These are phyloP conservation scores for Suricata suricatta DNA, from an alignment of 2,113 vertebrate genomes.

Conservation along the genomic window DNA sequence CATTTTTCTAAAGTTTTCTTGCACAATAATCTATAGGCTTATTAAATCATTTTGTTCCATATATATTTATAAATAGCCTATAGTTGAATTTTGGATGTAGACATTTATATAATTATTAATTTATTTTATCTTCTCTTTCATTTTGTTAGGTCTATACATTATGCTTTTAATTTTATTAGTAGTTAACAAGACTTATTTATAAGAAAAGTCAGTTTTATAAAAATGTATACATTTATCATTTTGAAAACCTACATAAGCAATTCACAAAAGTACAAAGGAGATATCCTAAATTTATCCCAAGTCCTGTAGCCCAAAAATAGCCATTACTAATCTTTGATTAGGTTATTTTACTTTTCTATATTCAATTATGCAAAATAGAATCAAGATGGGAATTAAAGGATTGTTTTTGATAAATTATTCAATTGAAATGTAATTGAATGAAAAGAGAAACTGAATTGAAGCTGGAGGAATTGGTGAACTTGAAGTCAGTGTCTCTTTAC, in stretches of 20 bases:
- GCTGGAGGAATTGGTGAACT: background rate
- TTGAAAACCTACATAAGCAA: background rate
- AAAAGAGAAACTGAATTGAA: constrained; percentile 9
- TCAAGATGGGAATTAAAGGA: background rate
- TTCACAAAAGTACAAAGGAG: background rate
- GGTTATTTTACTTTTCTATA: background rate
- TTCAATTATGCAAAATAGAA: background rate
- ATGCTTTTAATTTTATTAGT: background rate
- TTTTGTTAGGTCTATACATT: background rate
- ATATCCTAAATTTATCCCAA: background rate
- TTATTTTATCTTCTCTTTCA: background rate
- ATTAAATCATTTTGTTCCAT: background rate
- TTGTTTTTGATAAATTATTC: constrained; percentile 18
- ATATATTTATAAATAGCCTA: background rate
- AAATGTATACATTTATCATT: background rate
- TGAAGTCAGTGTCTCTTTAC: background rate
- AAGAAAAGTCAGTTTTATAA: background rate
- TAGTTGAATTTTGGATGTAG: background rate
- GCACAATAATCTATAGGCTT: background rate
- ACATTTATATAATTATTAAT: background rate
- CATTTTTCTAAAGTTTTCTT: background rate
- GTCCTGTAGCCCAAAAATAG: background rate
- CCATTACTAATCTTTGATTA: background rate
- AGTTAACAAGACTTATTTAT: background rate
- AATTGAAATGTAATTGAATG: background rate